Conservation (phyloP, 2,888 invertebrate species). For the Eurois occulta region DNA sequence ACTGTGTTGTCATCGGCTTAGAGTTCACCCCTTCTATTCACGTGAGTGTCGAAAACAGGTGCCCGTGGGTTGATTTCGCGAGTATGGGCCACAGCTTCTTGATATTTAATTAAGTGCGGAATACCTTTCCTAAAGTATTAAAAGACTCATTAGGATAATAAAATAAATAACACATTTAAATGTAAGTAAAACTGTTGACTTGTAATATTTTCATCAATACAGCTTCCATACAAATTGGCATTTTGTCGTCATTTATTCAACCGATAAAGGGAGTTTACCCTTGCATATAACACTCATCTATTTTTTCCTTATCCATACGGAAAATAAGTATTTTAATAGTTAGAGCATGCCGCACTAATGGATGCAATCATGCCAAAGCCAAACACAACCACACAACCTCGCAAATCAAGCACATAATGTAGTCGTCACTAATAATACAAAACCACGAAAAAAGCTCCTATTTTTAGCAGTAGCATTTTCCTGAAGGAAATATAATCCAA, state of each 20-base stretch:
- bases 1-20: constrained; percentile 35
- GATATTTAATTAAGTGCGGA: not conserved
- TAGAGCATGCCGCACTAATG: not conserved
- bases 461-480: constrained; percentile 26
- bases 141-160: not conserved
- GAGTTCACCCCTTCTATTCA: constrained; percentile 23
- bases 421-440: constrained; percentile 13
- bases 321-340: constrained; percentile 1
- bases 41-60: constrained; percentile 17
- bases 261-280: constrained; percentile 10
- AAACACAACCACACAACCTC: not conserved
- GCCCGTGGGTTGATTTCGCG: not conserved
- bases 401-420: constrained; percentile 9
- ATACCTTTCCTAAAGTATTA: not conserved
- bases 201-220: not conserved
- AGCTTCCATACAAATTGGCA: not conserved
- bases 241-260: constrained; percentile 14
- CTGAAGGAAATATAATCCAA: constrained; percentile 9
- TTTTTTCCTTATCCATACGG: not conserved
- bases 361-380: not conserved
- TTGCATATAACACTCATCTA: not conserved
- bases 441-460: constrained; percentile 7
- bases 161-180: not conserved
- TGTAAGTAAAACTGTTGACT: not conserved
- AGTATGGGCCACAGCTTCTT: not conserved